Base-by-base conservation (phyloP, 2,113 vertebrate species). In the Pachypanchax playfairii region DNA sequence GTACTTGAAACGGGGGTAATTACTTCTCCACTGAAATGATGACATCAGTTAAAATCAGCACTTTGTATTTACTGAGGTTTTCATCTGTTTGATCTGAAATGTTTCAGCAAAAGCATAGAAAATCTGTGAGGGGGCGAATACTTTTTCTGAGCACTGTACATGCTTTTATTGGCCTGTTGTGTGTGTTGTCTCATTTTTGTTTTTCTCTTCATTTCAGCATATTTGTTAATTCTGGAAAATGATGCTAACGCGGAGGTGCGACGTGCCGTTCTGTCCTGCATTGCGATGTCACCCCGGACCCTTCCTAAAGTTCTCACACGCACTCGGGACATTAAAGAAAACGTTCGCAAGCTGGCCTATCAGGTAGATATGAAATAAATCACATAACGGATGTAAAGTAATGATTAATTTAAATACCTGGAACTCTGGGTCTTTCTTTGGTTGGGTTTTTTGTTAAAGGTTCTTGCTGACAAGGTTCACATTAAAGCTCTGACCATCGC, bases 401-500 rank as follows among this genome's bases (percentile, higher is more conserved):
- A 21, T 7, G 15, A 18, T 22, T 46, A 10, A 6, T 50, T 33
- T 13, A 2, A 43, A 26, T 3, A 1, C 7, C 47, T 21, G 5
- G 15, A 42, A 20, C 10, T 10, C 5, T n/a, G n/a, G n/a, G n/a
- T n/a, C n/a, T n/a, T 46, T 66, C 17, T 22, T 33, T 9, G 24
- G 36, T n/a, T 47, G 3, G 31, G 1, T 35, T 11, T 61, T 56
- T 6, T 85, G 3, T 76, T 51, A 65, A 73, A 99, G 97, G 93
- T 98, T 84, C 91, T 99, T 68, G 91, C 95, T 50, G 96, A 98
- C 31, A 99, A 98, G 66, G 93, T 99, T 83, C 95, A 98, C 46
- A 91, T 98, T 73, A 94, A 92, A 88, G 94, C 93, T 67, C 70
- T 98, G 66, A 93, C 92, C 48, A 99, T 99, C 68, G 96, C 96